phyloP scores from a whole-genome alignment of 2,888 invertebrate genomes.

The Drosophila kanekoi region DNA sequence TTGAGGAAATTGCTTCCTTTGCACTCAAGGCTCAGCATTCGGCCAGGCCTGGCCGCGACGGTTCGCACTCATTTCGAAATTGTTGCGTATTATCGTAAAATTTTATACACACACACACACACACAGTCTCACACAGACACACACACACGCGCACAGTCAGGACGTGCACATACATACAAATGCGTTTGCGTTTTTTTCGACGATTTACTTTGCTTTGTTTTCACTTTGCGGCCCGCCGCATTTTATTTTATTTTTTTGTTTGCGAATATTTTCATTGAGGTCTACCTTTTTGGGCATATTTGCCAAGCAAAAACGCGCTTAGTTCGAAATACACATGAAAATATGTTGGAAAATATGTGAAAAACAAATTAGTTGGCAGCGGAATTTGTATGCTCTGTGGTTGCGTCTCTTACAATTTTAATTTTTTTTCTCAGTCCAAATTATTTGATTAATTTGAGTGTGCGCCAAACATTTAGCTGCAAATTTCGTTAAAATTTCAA shows the following conservation, averaged over 20 bases:
- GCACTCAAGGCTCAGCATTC: slow-evolving; percentile 60
- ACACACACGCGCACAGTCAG: slow-evolving; percentile 21
- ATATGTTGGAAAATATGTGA: slow-evolving; percentile 31
- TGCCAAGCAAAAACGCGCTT: slow-evolving; percentile 14
- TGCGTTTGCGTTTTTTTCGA: slow-evolving; percentile 26
- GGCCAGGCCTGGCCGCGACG: slow-evolving; percentile 37
- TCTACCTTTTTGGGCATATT: slow-evolving; percentile 8
- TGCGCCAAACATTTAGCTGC: slow-evolving; percentile 37
- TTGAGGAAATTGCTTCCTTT: slow-evolving; percentile 76
- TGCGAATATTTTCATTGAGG: slow-evolving; percentile 38
- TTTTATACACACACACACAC: slow-evolving; percentile 59
- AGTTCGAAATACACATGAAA: slow-evolving; percentile 24
- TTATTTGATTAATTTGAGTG: slow-evolving; percentile 51
- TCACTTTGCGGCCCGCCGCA: slow-evolving; percentile 27
- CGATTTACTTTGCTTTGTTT: slow-evolving; percentile 47
- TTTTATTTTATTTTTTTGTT: slow-evolving; percentile 25
- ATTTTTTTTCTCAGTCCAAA: slow-evolving; percentile 20
- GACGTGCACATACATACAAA: slow-evolving; percentile 67
- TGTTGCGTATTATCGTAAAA: slow-evolving; percentile 79
- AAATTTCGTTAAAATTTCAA: slow-evolving; percentile 37
- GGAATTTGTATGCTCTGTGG: slow-evolving; percentile 35
- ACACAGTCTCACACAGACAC: not conserved
- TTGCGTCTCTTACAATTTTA: slow-evolving; percentile 13
- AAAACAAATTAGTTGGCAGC: slow-evolving; percentile 42
- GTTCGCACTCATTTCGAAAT: slow-evolving; percentile 72